Evolutionary conservation across 2,888 invertebrate genomes (phyloP), one percentile per base, ranked within the genome.

Genomic region (Drosophila nigritarsus): DNA sequence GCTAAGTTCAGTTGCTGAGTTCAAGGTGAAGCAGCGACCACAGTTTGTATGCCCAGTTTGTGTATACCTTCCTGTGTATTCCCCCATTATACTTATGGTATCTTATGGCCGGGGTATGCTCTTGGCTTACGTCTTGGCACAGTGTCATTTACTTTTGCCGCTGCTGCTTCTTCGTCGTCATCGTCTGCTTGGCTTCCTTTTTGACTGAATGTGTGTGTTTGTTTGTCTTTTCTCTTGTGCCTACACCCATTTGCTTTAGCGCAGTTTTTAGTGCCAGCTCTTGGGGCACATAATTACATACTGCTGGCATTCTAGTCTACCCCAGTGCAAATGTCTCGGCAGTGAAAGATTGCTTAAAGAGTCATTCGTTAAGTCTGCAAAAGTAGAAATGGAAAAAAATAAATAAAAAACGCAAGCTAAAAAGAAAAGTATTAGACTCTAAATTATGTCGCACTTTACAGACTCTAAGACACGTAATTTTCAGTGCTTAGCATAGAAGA

Each of bases 1-100:
- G 80, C 60, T 80, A 80, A 90, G 89, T 89, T 89, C 89, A 89
- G 59, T 71, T 76, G 73, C 70, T 80, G 88, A 90, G 89, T 89
- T 89, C 89, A 89, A 89, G 89, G 89, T 90, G 81, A 89, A 78
- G 76, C 83, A 75, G 76, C 83, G 74, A 74, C 66, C 81, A 68
- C 60, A 72, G 73, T 45, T 71, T 61, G 34, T 64, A 58, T 48
- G 51, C 60, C 73, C 56, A 45, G 20, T 7, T 15, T 49, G 65
- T 54, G 56, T 53, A 50, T 65, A 56, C 15, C 50, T 40, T 40
- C 49, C 59, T 34, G 56, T 72, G 42, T 48, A 55, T 48, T 51
- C 60, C 66, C 58, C 30, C 9, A 30, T 56, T 48, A 45, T 24
- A 54, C 34, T 48, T 54, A 45, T 40, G 49, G 40, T 50, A 50